These are phyloP conservation scores for Isichthys henryi DNA, from an alignment of 2,113 vertebrate species.

Conservation along the genomic window DNA sequence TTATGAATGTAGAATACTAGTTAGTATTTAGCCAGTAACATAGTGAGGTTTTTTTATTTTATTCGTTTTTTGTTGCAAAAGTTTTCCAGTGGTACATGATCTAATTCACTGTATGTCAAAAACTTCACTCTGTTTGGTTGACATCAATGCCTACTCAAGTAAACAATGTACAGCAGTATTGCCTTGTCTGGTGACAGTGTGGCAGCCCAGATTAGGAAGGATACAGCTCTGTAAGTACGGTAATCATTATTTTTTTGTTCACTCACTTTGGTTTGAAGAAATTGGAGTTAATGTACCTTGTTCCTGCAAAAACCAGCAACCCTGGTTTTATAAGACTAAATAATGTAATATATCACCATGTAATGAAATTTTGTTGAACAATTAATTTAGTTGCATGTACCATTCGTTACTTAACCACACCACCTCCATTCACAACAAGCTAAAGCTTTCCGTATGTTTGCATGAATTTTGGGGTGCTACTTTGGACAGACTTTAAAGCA, in stretches of 20 bases:
- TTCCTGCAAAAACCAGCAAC: not conserved
- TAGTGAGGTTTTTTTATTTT: not conserved
- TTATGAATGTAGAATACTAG: not conserved
- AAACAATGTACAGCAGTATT: not conserved
- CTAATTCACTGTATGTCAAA: not conserved
- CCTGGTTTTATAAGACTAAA: not conserved
- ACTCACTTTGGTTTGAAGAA: not conserved
- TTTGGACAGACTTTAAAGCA: not conserved
- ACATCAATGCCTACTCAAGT: not conserved
- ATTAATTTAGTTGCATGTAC: not conserved
- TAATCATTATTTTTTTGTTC: not conserved
- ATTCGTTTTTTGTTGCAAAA: not conserved
- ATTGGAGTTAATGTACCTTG: not conserved
- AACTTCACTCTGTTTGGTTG: not conserved
- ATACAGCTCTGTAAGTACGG: not conserved
- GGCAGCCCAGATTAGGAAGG: not conserved
- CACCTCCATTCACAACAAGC: not conserved
- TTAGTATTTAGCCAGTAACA: not conserved
- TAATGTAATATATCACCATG: not conserved
- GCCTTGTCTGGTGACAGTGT: not conserved
- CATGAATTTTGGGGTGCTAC: not conserved
- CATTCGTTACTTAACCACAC: not conserved
- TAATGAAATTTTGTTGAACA: not conserved
- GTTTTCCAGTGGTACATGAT: not conserved
- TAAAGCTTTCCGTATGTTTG: not conserved